These are phyloP conservation scores for Clytia hemisphaerica DNA, from an alignment of 30 jellyfish, hydroid and myxozoan species.

Conservation along the genomic window DNA sequence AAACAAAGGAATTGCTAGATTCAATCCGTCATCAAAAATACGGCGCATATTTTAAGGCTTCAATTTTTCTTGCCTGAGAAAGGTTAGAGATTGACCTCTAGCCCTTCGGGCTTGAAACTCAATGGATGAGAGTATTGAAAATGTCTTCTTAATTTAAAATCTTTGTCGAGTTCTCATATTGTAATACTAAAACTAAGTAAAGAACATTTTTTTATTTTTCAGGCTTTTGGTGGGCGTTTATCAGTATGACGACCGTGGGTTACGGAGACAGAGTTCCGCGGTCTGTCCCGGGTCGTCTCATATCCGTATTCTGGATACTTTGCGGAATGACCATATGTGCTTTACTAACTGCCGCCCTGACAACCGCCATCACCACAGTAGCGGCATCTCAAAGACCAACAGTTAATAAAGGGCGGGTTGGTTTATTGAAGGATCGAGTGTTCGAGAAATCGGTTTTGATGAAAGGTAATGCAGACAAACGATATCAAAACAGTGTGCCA, in stretches of 20 bases:
- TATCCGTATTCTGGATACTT: slow-evolving; percentile 35
- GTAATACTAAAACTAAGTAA: no score
- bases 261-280: slow-evolving; percentile 34
- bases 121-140: no score
- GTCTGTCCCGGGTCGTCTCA: neutral
- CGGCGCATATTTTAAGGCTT: no score
- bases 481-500: neutral
- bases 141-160: no score
- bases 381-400: slow-evolving; percentile 15
- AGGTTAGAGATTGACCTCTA: no score
- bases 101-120: no score
- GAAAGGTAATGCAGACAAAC: slow-evolving; percentile 31
- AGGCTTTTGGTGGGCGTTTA: slow-evolving; percentile 49
- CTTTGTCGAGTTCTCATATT: no score
- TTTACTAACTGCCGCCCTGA: slow-evolving; percentile 36
- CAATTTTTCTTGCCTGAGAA: no score
- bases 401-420: slow-evolving; percentile 5
- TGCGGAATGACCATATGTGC: slow-evolving; percentile 33
- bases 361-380: slow-evolving; percentile 29
- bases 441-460: slow-evolving; percentile 23
- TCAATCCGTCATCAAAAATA: no score
- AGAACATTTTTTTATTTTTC: neutral
- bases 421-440: slow-evolving; percentile 17
- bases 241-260: slow-evolving; percentile 44
- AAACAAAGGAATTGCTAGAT: no score